Conservation (phyloP, 2,888 invertebrate species). For the Melieria picta region DNA sequence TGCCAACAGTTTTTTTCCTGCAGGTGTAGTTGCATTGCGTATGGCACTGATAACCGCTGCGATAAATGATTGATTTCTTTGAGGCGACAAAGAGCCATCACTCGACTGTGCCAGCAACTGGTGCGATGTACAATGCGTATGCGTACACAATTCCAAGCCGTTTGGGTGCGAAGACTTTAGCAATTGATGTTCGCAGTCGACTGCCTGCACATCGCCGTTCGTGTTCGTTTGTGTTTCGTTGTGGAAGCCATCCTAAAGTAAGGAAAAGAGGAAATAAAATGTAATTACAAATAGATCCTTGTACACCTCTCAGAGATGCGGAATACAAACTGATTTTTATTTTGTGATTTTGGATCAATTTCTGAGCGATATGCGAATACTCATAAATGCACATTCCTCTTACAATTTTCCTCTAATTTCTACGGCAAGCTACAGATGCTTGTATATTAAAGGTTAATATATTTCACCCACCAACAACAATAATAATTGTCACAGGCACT, state of each 20-base stretch:
- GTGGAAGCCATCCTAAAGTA: conserved; percentile 73
- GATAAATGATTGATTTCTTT: conserved; percentile 75
- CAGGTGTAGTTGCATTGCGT: conserved; percentile 68
- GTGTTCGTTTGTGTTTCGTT: conserved; percentile 81
- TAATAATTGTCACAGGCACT: too few relatives aligned
- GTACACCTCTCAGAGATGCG: too few relatives aligned
- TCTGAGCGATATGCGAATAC: too few relatives aligned
- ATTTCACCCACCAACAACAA: too few relatives aligned
- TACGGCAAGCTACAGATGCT: too few relatives aligned
- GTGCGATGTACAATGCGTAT: conserved; percentile 41
- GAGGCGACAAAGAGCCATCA: conserved; percentile 69
- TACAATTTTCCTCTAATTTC: too few relatives aligned
- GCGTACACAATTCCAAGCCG: conserved; percentile 47
- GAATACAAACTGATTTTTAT: too few relatives aligned
- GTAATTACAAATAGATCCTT: too few relatives aligned
- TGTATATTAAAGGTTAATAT: conserved; percentile 60
- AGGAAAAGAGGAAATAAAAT: too few relatives aligned
- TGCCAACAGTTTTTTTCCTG: conserved; percentile 61
- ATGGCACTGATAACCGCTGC: conserved; percentile 79
- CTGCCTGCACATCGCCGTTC: conserved; percentile 71
- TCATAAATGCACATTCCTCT: too few relatives aligned
- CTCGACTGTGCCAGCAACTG: conserved; percentile 51
- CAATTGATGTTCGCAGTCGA: conserved; percentile 15
- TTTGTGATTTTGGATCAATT: too few relatives aligned
- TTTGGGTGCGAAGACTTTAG: conserved; percentile 41